Evolutionary conservation across 2,888 invertebrate genomes (phyloP), one percentile per base, ranked within the genome.

Genomic region (Boloria selene): DNA sequence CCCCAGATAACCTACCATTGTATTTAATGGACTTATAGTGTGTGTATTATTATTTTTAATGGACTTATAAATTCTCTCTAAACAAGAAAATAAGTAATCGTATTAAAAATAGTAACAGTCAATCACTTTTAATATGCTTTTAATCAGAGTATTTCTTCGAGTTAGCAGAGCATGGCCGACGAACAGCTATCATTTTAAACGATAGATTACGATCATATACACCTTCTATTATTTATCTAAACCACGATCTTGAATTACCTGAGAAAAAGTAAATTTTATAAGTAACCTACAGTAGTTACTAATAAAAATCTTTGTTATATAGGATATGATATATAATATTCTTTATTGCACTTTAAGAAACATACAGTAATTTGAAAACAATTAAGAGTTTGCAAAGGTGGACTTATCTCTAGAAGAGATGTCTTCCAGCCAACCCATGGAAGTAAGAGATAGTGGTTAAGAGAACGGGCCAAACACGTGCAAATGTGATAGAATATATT

Each of bases 141-240:
- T 50, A 38, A 59, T 59, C 31, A 17, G 26, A 26, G n/a, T 22
- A 22, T 56, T 45, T 45, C 56, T 59, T 50, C 49, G 50, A 59
- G 59, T 38, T 14, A 31, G 49, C 59, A 38, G 18, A 49, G 49
- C 59, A 31, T 59, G 59, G 26, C n/a, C 31, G 2, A 6, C n/a
- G 31, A 61, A n/a, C 55, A 14, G 55, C 13, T 55, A 55, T 55
- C 51, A 14, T 38, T 42, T 22, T 61, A 61, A 50, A 42, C 51
- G 50, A 14, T 53, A 26, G 13, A 75, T 76, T 79, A 76, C 75
- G 78, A 58, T 47, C 16, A 31, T 5, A 26, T 26, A 58, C 47
- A 13, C 31, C 16, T 58, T 47, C 13, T 18, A 47, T n/a, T 47
- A n/a, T 26, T 13, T 47, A 47, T 58, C 22, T 58, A 26, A 49